Base-by-base conservation (phyloP, 2,888 invertebrate species). In the Caenorhabditis virilis region DNA sequence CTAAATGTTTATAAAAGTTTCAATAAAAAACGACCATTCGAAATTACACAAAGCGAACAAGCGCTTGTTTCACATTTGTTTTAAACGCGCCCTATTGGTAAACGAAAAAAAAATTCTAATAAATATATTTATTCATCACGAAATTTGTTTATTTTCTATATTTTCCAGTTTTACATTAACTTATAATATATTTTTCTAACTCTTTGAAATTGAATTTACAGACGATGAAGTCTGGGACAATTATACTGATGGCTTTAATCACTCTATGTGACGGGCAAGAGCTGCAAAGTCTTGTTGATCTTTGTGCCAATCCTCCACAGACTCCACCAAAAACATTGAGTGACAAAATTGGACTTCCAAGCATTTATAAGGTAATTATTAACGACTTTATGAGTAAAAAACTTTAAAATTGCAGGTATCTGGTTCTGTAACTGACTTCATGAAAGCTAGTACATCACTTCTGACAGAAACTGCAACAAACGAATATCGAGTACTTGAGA, bases 371-470 rank as follows among this genome's bases (percentile, higher is more conserved):
- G 30, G 58, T 58, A 15, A 13, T 16, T 2, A 13, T 20, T 41
- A 41, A 41, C 20, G 6, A 5, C 6, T 41, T 41, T 22, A 41
- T 6, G 13, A 22, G 11, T 41, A 22, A 20, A 22, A 11, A 41
- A 41, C 20, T 5, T 7, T 22, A 22, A 11, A 9, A 38, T 27
- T 51, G n/a, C 30, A 62, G 63, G 26, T 65, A 16, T 56, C 56
- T 7, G 64, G 64, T 4, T 55, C 55, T 13, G 20, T 65, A 0
- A 55, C 65, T 0, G 39, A 65, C 26, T 60, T 46, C 42, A 33
- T 15, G 23, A 22, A 22, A 7, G 11, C 38, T 2, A 26, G 2
- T 7, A 59, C 59, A n/a, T 41, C 50, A 18, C 25, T 61, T 15
- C 15, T 66, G 7, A 22, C 22, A 9, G 66, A 66, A 38, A 46